Conservation (phyloP, 2,113 vertebrate genomes). For the Ceratotherium simum region DNA sequence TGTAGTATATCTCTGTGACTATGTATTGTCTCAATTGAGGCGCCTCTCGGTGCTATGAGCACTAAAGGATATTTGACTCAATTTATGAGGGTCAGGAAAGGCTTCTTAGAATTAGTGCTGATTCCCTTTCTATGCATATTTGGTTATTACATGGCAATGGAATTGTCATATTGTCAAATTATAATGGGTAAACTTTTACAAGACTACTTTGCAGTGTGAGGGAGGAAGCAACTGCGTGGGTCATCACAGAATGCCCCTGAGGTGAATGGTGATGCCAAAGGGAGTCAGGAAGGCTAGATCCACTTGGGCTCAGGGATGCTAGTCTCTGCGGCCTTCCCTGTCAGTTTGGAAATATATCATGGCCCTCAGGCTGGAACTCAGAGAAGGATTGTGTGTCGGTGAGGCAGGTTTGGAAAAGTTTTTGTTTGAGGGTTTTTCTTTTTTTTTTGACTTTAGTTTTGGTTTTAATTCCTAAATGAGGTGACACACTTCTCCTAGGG, state of each 20-base stretch:
- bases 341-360: background rate
- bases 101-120: constrained; percentile 38
- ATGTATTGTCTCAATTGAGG: background rate
- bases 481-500: background rate
- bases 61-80: background rate
- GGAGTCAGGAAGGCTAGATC: background rate
- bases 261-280: background rate
- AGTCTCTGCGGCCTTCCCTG: background rate
- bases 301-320: background rate
- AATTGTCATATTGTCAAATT: constrained; percentile 7
- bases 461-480: constrained; percentile 45
- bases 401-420: background rate
- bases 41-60: background rate
- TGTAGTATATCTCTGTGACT: background rate
- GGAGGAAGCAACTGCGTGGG: background rate
- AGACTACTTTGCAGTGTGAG: background rate
- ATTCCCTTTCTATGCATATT: constrained; percentile 3
- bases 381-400: background rate
- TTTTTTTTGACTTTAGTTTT: background rate
- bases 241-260: background rate
- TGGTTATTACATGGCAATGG: background rate
- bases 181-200: constrained; percentile 7
- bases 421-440: background rate
- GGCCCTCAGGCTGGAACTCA: background rate
- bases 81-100: constrained; percentile 27